Conservation (phyloP, 2,113 vertebrate genomes). For the Pelobates fuscus region DNA sequence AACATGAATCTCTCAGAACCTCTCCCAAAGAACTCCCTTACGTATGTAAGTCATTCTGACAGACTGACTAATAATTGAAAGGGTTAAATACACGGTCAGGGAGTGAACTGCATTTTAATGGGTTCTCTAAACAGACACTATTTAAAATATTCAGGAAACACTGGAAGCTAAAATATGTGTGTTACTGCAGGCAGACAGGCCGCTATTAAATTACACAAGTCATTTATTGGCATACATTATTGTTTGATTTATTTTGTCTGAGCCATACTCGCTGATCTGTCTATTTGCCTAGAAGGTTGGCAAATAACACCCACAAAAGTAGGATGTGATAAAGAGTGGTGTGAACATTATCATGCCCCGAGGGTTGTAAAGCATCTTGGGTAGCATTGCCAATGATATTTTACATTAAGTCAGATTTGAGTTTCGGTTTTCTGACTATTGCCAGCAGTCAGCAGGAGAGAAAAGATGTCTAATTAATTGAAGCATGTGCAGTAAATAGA, state of each 20-base stretch:
- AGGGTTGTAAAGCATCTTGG: background rate
- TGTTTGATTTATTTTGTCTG: conserved; percentile 26
- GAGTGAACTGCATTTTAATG: background rate
- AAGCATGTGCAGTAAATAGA: too few species aligned
- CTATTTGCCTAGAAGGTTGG: conserved; percentile 33
- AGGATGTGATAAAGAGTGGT: conserved; percentile 22
- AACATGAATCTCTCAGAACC: background rate
- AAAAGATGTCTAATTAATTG: too few species aligned
- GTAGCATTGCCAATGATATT: background rate
- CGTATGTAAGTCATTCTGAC: background rate
- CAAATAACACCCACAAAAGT: conserved; percentile 32
- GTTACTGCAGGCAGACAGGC: background rate
- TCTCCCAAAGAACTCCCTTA: background rate
- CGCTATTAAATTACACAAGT: background rate
- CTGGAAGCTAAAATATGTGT: background rate
- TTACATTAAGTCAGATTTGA: background rate
- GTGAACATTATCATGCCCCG: conserved; percentile 26
- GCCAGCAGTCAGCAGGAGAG: too few species aligned
- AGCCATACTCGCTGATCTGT: conserved; percentile 23
- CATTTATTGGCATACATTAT: conserved; percentile 11
- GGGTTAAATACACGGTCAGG: conserved; percentile 24
- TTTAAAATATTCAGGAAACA: background rate
- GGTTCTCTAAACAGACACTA: background rate
- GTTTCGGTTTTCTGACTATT: too few species aligned
- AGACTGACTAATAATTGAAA: conserved; percentile 12